Evolutionary conservation across 1,140 invertebrate genomes (phyloP).

Genomic region (Pseudomyrmex concolor): DNA sequence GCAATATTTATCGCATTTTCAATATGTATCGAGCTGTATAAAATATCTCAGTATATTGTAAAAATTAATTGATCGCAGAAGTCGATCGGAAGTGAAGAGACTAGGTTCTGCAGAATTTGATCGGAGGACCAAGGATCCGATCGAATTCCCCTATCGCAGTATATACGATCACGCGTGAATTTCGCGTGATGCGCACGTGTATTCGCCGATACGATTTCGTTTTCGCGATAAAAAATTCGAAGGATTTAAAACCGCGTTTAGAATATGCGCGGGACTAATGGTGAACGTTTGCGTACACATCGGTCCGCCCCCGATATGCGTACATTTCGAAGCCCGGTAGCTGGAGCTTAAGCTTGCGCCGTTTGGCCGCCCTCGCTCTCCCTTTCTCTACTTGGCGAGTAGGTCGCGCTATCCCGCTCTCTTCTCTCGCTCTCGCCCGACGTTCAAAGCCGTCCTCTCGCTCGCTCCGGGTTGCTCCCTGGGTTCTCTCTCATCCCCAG

Average conservation of each 20-base stretch:
- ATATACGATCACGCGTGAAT: background rate
- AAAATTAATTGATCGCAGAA: too few species aligned
- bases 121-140: background rate
- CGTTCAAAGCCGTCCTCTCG: constrained; percentile 50
- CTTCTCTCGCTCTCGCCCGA: constrained; percentile 38
- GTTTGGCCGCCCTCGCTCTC: constrained; percentile 66
- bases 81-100: too few species aligned
- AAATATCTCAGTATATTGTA: too few species aligned
- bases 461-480: constrained; percentile 69
- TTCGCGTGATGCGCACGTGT: too few species aligned
- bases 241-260: constrained; percentile 11
- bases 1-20: too few species aligned
- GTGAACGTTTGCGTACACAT: constrained; percentile 52
- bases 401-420: constrained; percentile 32
- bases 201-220: background rate
- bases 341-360: constrained; percentile 76
- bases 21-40: too few species aligned
- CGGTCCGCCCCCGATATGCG: constrained; percentile 53
- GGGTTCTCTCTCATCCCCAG: constrained; percentile 78
- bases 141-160: background rate
- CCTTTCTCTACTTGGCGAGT: constrained; percentile 47
- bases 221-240: constrained; percentile 5
- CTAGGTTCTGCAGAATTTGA: background rate
- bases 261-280: constrained; percentile 36
- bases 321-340: constrained; percentile 72